These are phyloP conservation scores for Acanthococcus lagerstroemiae DNA, from an alignment of 2,888 invertebrate species.

Conservation along the genomic window DNA sequence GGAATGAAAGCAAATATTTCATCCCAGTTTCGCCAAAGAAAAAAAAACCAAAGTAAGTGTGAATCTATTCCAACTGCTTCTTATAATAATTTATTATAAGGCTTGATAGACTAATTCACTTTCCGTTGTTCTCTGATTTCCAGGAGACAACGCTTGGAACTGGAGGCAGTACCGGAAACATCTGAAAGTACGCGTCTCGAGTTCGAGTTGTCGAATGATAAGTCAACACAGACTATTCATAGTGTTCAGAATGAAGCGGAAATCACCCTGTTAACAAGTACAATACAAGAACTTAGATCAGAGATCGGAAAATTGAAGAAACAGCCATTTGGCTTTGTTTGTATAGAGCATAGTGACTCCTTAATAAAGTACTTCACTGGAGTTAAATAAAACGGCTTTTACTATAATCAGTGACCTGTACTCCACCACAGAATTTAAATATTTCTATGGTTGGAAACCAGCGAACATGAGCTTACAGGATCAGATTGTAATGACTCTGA, in stretches of 20 bases:
- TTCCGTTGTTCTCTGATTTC: not conserved
- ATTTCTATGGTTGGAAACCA: slow-evolving; percentile 11
- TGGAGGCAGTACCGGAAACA: not conserved
- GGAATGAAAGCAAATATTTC: not conserved
- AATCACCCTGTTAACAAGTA: not conserved
- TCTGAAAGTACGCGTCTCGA: no score
- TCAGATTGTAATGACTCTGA: no score
- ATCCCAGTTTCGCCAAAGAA: not conserved
- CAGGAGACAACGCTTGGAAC: not conserved
- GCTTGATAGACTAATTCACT: not conserved
- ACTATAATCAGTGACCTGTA: not conserved
- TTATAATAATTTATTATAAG: not conserved
- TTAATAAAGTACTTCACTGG: slow-evolving; percentile 4
- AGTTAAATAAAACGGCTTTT: slow-evolving; percentile 4
- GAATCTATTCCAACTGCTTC: not conserved
- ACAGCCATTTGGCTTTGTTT: slow-evolving; percentile 3
- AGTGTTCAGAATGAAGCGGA: not conserved
- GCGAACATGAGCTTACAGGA: not conserved
- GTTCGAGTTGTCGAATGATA: not conserved
- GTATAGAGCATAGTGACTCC: not conserved
- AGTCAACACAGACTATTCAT: not conserved
- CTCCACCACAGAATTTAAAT: not conserved
- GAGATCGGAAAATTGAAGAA: slow-evolving; percentile 11
- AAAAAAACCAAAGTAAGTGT: not conserved
- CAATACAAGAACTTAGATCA: not conserved